Percentiles rank a stretch among this genome's conserved stretches.
Conservation (phyloP, 2,797 vertebrate genomes). For the Peromyscus melanophrys region DNA sequence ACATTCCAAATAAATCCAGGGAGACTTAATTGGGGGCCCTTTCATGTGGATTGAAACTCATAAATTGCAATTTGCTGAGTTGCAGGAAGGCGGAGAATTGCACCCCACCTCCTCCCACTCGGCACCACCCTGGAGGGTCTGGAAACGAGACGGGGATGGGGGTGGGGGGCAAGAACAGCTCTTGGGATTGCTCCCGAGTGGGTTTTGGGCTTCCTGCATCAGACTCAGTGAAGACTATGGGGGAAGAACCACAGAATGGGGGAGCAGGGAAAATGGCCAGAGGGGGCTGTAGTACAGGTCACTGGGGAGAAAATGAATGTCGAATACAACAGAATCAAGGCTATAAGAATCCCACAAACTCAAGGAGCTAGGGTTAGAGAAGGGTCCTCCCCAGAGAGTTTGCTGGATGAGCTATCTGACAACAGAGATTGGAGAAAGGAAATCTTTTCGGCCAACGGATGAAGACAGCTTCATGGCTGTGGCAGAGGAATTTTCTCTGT, state of each 20-base stretch:
- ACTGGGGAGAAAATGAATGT: not conserved
- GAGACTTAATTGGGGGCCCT: slow-evolving; percentile 75
- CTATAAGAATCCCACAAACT: not conserved
- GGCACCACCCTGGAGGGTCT: slow-evolving; percentile 67
- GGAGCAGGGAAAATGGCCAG: not conserved
- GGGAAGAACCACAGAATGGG: slow-evolving; percentile 1
- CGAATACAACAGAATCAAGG: not conserved
- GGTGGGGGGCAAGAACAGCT: not conserved
- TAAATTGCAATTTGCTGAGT: slow-evolving; percentile 85
- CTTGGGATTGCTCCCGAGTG: slow-evolving; percentile 9
- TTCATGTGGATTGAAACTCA: slow-evolving; percentile 84
- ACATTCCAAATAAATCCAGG: slow-evolving; percentile 81
- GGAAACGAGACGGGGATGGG: slow-evolving; percentile 20
- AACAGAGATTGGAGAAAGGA: not conserved
- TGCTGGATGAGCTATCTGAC: not conserved
- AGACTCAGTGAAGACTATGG: not conserved
- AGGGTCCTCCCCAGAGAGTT: not conserved
- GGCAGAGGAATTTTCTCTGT: not conserved
- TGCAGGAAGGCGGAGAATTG: slow-evolving; percentile 78
- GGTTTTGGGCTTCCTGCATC: slow-evolving; percentile 48
- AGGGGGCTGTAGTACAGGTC: not conserved
- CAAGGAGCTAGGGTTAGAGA: not conserved
- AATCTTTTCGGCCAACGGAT: not conserved
- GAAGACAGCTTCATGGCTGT: not conserved
- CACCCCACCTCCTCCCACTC: slow-evolving; percentile 63